Conservation (phyloP, 37 sponge, comb jelly and placozoan species). For the Hexactinellida sp. region DNA sequence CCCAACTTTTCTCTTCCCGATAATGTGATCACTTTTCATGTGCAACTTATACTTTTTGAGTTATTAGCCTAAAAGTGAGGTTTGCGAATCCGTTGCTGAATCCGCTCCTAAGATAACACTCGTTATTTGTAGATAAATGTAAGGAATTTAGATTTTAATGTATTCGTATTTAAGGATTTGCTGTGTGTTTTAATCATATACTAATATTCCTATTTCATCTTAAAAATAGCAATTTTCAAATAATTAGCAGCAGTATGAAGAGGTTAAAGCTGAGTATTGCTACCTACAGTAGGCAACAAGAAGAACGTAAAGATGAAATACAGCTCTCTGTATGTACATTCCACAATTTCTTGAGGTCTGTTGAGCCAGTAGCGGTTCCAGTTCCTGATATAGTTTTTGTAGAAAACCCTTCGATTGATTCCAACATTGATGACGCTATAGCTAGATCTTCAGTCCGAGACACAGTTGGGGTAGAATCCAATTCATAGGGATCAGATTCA, state of each 20-base stretch:
- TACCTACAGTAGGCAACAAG: not conserved
- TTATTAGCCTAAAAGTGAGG: no score
- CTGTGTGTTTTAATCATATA: no score
- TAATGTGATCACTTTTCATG: no score
- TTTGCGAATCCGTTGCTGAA: no score
- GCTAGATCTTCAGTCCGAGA: not conserved
- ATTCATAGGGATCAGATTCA: not conserved
- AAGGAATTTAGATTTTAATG: no score
- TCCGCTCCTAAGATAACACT: no score
- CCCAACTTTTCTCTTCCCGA: no score
- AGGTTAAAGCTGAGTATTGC: not conserved
- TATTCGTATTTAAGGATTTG: no score
- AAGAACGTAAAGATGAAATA: not conserved
- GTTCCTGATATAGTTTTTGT: not conserved
- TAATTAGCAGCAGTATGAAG: not conserved
- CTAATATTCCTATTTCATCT: no score
- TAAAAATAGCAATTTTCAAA: no score
- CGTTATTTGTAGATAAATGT: no score
- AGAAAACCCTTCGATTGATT: not conserved
- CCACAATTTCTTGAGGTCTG: not conserved
- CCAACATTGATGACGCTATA: not conserved
- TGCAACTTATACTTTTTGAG: no score
- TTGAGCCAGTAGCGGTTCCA: not conserved
- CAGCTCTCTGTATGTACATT: not conserved
- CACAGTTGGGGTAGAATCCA: not conserved